phyloP scores from a whole-genome alignment of 2,888 invertebrate genomes.

The Plebejus argus region DNA sequence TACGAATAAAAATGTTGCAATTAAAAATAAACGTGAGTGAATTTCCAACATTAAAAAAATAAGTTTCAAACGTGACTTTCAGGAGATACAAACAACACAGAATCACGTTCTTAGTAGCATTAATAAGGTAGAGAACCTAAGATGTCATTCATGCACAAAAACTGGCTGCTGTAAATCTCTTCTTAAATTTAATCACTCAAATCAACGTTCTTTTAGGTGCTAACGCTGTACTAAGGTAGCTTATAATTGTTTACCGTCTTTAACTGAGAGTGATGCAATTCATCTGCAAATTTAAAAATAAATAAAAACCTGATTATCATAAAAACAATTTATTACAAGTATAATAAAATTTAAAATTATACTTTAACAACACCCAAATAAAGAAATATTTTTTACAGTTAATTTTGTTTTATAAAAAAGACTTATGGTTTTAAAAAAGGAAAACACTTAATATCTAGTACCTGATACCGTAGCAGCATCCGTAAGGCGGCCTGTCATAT shows the following conservation, averaged over 20 bases:
- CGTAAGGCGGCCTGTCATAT: neutral
- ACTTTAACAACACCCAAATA: neutral
- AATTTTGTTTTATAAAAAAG: too few relatives aligned
- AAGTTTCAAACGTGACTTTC: neutral
- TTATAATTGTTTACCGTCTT: neutral
- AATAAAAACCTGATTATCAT: neutral
- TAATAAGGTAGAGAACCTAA: neutral
- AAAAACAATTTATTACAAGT: neutral
- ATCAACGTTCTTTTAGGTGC: neutral
- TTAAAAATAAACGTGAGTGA: neutral
- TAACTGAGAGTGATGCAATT: neutral
- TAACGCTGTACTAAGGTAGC: neutral
- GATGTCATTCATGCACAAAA: neutral
- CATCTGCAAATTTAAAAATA: neutral
- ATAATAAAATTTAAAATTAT: neutral
- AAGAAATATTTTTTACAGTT: neutral
- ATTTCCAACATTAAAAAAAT: neutral
- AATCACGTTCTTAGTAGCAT: neutral
- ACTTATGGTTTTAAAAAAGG: neutral
- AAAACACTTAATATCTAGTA: slow-evolving; percentile 7
- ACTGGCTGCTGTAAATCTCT: neutral
- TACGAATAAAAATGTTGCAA: neutral
- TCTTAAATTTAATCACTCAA: neutral
- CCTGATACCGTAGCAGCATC: neutral
- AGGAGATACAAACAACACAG: neutral